Evolutionary conservation across 2,888 invertebrate genomes (phyloP).

Genomic region (Rhagium mordax): DNA sequence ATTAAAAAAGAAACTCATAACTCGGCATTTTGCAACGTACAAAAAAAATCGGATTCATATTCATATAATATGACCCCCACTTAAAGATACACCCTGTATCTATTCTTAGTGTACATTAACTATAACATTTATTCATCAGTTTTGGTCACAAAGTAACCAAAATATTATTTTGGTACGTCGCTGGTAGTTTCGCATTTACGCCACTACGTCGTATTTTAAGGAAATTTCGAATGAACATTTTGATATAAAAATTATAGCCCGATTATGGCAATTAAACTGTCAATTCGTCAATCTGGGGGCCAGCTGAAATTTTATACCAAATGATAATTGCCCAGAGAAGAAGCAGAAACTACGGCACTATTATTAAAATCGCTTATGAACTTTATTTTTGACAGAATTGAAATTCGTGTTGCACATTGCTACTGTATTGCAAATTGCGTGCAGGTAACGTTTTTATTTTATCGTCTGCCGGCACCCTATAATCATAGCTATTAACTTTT

Average conservation of each 20-base stretch:
- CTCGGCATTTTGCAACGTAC: too few relatives aligned
- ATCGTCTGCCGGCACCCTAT: slow-evolving; percentile 57
- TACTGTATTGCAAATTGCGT: slow-evolving; percentile 61
- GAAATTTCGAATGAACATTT: slow-evolving; percentile 10
- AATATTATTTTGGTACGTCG: neutral
- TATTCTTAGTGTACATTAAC: too few relatives aligned
- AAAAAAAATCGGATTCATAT: too few relatives aligned
- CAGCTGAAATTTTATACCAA: slow-evolving; percentile 14
- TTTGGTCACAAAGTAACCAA: too few relatives aligned
- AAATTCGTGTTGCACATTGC: slow-evolving; percentile 54
- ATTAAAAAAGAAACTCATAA: too few relatives aligned
- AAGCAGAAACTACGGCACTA: neutral
- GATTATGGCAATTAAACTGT: slow-evolving; percentile 16
- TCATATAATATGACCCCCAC: too few relatives aligned
- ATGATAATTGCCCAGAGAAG: slow-evolving; percentile 12
- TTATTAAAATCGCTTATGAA: slow-evolving; percentile 25
- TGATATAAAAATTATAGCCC: slow-evolving; percentile 25
- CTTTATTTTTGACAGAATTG: slow-evolving; percentile 27
- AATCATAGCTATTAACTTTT: slow-evolving; percentile 56
- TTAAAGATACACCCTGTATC: too few relatives aligned
- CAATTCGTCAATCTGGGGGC: slow-evolving; percentile 12
- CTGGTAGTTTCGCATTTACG: neutral
- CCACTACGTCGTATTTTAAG: neutral
- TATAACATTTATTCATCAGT: too few relatives aligned
- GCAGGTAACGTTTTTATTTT: slow-evolving; percentile 51